Base-by-base conservation (phyloP, 2,797 vertebrate species). In the Pempheris klunzingeri region DNA sequence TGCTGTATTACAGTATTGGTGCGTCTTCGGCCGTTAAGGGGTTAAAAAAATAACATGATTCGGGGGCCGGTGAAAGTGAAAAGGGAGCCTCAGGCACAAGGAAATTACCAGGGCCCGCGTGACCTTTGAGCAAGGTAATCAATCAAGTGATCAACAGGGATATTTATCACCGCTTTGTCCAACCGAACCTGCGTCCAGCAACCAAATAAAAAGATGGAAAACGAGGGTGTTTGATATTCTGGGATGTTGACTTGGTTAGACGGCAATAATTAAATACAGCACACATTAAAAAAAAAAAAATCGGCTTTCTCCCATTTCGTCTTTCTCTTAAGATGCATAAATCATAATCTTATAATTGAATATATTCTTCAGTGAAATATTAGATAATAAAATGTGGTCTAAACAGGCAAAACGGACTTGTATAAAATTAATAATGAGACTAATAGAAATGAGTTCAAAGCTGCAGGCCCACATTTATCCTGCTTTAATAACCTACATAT, bases 111-210 rank as follows among this genome's bases (percentile, higher is more conserved):
- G 94, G 94, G 96, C 96, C 97, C 94, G 96, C 93, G 91, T 97
- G 97, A 98, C 97, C 97, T 98, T 96, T 97, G 95, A 94, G 96
- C 96, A 96, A 97, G 96, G 96, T 98, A 98, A 99, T 99, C 98
- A 97, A 99, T 99, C 98, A 99, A 98, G 94, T 97, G 97, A 98
- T 99, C 97, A 99, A 96, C 96, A 95, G 97, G 97, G 96, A 98
- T 97, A 98, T 99, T 97, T 97, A 98, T 99, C 97, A 98, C 95
- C 91, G 95, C 96, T 96, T 87, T 94, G 95, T 96, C 95, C 94
- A 92, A 94, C 93, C 93, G 91, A 94, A 95, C 93, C 92, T 92
- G 93, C 91, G 94, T 90, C 88, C 61, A 84, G 85, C 75, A 87
- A 74, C 46, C 69, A 83, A 81, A 90, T 54, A 77, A 80, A n/a